Conservation (phyloP, 2,113 vertebrate species). For the Capra hircus region DNA sequence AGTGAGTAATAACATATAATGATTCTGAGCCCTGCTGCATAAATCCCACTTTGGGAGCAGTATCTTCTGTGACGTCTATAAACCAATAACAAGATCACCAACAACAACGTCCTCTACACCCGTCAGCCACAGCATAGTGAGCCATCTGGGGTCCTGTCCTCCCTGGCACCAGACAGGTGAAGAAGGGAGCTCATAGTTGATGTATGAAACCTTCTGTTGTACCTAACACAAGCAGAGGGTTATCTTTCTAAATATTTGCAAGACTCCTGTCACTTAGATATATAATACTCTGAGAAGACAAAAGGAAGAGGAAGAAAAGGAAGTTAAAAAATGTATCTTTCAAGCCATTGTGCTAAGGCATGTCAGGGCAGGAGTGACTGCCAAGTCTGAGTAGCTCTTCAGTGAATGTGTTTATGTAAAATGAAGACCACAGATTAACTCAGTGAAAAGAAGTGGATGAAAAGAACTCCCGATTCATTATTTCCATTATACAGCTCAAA, state of each 20-base stretch:
- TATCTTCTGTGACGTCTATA: neutral
- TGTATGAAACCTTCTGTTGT: constrained; percentile 3
- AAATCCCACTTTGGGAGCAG: neutral
- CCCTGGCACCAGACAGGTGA: neutral
- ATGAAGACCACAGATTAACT: constrained; percentile 17
- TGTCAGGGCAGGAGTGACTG: fast-evolving
- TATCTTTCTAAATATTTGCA: constrained; percentile 52
- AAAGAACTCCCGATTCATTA: neutral
- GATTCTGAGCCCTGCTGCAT: neutral
- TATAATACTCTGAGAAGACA: constrained; percentile 20
- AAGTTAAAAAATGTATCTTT: neutral
- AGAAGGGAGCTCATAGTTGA: neutral
- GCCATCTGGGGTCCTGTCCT: neutral
- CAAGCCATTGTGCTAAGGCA: neutral
- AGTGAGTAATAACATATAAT: constrained; percentile 24
- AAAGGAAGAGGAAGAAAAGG: neutral
- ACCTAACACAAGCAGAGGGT: constrained; percentile 23
- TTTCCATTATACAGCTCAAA: neutral
- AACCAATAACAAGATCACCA: constrained; percentile 40
- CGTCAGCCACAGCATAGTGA: neutral
- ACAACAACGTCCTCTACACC: neutral
- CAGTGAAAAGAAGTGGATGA: neutral
- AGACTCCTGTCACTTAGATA: constrained; percentile 36
- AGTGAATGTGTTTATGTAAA: neutral
- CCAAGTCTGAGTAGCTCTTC: neutral